Evolutionary conservation across 2,888 invertebrate species (phyloP).

Genomic region (Oligia latruncula): DNA sequence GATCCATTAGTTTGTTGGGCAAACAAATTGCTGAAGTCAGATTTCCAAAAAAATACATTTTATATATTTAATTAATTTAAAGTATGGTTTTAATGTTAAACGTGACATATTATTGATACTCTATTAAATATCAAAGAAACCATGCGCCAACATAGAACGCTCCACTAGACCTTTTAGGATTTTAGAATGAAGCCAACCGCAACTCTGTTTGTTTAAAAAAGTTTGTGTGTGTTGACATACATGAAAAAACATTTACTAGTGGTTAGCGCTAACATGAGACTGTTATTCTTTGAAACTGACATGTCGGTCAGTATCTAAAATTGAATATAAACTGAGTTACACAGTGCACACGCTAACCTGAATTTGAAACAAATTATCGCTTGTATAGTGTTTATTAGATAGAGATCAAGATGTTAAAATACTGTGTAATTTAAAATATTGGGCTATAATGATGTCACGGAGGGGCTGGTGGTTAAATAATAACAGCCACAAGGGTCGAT

Average conservation of each 20-base stretch:
- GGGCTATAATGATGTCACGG: neutral
- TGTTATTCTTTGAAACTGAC: neutral
- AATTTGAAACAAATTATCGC: neutral
- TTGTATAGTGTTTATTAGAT: neutral
- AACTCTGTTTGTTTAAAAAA: neutral
- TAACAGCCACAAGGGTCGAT: neutral
- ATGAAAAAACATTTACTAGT: neutral
- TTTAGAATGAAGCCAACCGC: neutral
- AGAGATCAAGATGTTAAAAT: neutral
- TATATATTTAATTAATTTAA: neutral
- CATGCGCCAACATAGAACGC: neutral
- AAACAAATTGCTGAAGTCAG: too few relatives aligned
- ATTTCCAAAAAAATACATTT: neutral
- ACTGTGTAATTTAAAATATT: neutral
- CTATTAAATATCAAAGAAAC: neutral
- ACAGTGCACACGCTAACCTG: neutral
- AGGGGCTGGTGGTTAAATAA: neutral
- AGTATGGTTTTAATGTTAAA: neutral
- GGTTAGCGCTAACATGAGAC: neutral
- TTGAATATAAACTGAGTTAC: neutral
- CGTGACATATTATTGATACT: neutral
- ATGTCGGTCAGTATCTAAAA: neutral
- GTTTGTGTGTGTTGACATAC: neutral
- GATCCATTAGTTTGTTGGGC: neutral
- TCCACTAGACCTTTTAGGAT: neutral